Base-by-base conservation (phyloP, 92 coral and sea anemone species). In the Anthopleura xanthogrammica region DNA sequence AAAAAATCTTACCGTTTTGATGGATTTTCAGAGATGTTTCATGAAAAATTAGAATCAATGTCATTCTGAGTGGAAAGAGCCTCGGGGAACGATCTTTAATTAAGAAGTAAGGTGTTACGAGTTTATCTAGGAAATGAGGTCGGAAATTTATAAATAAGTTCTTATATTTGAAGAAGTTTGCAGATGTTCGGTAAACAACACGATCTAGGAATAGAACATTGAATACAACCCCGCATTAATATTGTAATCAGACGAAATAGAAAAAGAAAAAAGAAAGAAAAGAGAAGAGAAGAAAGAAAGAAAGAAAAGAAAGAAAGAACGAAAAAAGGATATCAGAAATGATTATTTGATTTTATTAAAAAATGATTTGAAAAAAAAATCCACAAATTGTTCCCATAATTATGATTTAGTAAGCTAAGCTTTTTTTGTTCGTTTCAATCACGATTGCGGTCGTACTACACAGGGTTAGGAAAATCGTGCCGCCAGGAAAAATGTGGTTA, bases 131-230 rank as follows among this genome's bases (percentile, higher is more conserved):
- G 74, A 68, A 68, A 68, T 68, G 74, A 68, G 74, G 43, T 68
- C 41, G 74, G 42, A 36, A 36, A 24, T 68, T 68, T 68, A 68
- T 68, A 68, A 68, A 68, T 68, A 68, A 68, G 74, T 36, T 68
- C 74, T 68, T 29, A 29, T 68, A 68, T 68, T 68, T 68, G 16
- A 23, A 68, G 42, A 36, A 11, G 41, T 10, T 23, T 36, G 74
- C 41, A 68, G 74, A 43, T 68, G 74, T 68, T 68, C 36, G 14
- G 74, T 68, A 68, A 68, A 68, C 74, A 68, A 68, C 16, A 36
- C 16, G 16, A 13, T 62, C 42, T 68, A 1, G 74, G 19, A 68
- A 68, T 36, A 68, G 74, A 68, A 68, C 24, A 2, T 60, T 11
- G 20, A 3, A 7, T 19, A 62, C 2, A 62, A 19, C 29, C 12